These are phyloP conservation scores for Nycticorax nycticorax DNA, from an alignment of 2,113 vertebrate species.

Conservation along the genomic window DNA sequence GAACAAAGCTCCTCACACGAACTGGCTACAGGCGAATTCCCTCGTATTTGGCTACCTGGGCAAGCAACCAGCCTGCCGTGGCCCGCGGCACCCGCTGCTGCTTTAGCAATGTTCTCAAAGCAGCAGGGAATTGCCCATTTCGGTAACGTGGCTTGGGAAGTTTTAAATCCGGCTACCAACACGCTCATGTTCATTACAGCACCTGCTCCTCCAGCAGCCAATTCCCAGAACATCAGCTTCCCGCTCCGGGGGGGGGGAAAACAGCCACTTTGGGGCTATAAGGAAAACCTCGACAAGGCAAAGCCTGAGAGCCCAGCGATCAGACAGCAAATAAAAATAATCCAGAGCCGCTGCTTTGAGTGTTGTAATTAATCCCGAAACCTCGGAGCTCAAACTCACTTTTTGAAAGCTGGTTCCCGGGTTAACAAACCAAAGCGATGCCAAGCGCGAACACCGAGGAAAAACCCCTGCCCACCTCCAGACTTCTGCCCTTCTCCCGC, in stretches of 20 bases:
- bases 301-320: background rate
- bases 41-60: background rate
- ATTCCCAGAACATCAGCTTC: background rate
- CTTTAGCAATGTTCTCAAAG: fast-evolving
- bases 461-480: background rate
- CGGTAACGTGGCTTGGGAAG: fast-evolving
- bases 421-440: background rate
- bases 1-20: conserved; percentile 12
- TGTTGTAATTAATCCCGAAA: background rate
- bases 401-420: background rate
- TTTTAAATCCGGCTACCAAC: background rate
- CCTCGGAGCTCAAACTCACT: background rate
- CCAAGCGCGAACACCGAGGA: fast-evolving
- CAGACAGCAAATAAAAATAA: background rate
- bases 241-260: fast-evolving
- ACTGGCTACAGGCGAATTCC: background rate
- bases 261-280: fast-evolving
- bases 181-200: fast-evolving
- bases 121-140: fast-evolving
- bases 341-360: background rate
- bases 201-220: background rate
- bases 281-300: background rate
- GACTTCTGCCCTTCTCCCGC: background rate
- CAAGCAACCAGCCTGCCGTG: background rate
- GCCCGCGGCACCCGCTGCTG: fast-evolving